Base-by-base conservation (phyloP, 2,113 vertebrate genomes). In the Sinocyclocheilus maitianheensis region DNA sequence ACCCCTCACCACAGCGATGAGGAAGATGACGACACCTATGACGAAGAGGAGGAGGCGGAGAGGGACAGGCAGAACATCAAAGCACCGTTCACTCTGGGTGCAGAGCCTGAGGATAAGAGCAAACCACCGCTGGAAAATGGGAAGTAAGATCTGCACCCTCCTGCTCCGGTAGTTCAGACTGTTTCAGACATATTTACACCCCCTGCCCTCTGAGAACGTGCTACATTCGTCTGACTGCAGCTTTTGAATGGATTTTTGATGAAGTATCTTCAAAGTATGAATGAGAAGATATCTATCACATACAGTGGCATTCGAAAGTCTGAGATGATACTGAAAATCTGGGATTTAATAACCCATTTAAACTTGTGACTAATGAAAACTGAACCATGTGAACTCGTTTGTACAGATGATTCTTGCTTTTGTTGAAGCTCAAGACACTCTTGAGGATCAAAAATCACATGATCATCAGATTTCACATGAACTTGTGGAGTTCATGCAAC, bases 41-140 rank as follows among this genome's bases (percentile, higher is more conserved):
- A 99, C 0, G 97, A 99, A 90, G 98, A 99, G 0, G 94, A 97
- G 89, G 98, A 99, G 86, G 97, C 96, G 0, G 95, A 98, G 91
- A 95, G 96, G 91, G 98, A 99, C 69, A 94, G 97, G 43, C 88
- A 95, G 88, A 99, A 99, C 88, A 97, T 99, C 86, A 98, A 97
- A 92, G 90, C 95, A 1, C 97, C 96, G 0, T 95, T 97, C 85
- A 90, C 92, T n/a, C 81, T 96, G 11, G 93, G 93, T 62, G 48
- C 90, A 0, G 82, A 94, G 51, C 94, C 95, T 0, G 85, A 85
- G 8, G 93, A 94, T 3, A 96, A 97, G 91, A 97, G 96, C 87
- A 95, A 96, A 88, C 95, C 93, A 14, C 95, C 95, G 0, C 95
- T 95, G 24, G 95, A 98, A 90, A 96, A 95, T 5, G 94, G 95